A percentile compares a stretch with the other conserved stretches of the same genome.
These are phyloP conservation scores for Platycercus adscitus DNA, from an alignment of 2,113 vertebrate genomes.

Conservation along the genomic window DNA sequence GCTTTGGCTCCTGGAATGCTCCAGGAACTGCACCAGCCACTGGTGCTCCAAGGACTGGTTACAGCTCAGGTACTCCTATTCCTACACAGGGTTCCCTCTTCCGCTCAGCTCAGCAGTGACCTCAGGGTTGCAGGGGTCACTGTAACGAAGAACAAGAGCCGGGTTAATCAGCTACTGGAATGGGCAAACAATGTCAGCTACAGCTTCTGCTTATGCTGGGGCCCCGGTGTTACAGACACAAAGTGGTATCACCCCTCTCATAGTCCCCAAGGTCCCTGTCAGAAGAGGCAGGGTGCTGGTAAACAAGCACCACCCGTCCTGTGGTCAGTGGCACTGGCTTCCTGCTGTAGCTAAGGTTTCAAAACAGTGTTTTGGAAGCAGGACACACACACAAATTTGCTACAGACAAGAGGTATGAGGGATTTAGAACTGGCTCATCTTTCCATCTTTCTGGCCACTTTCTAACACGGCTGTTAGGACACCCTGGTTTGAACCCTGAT, in stretches of 20 bases:
- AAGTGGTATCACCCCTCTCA: not conserved
- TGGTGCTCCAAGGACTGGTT: not conserved
- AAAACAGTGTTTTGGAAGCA: not conserved
- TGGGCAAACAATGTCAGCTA: not conserved
- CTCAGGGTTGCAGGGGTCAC: slow-evolving; percentile 14
- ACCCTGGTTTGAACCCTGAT: not conserved
- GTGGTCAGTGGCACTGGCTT: not conserved
- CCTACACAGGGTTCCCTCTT: not conserved
- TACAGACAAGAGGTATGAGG: not conserved
- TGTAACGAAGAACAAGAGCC: not conserved
- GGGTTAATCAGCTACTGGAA: slow-evolving; percentile 1
- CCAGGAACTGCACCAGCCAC: not conserved
- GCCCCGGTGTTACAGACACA: not conserved
- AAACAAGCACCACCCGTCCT: not conserved
- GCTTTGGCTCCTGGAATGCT: not conserved
- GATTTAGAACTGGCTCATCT: not conserved
- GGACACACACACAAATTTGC: not conserved
- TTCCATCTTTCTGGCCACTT: not conserved
- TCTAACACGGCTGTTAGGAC: not conserved
- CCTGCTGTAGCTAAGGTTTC: not conserved
- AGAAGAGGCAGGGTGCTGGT: not conserved
- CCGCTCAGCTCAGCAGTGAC: slow-evolving; percentile 20
- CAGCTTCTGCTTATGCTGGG: not conserved
- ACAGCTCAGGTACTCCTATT: not conserved
- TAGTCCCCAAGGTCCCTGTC: not conserved